phyloP scores from a whole-genome alignment of 1,140 invertebrate genomes.

The Drosophila miranda region DNA sequence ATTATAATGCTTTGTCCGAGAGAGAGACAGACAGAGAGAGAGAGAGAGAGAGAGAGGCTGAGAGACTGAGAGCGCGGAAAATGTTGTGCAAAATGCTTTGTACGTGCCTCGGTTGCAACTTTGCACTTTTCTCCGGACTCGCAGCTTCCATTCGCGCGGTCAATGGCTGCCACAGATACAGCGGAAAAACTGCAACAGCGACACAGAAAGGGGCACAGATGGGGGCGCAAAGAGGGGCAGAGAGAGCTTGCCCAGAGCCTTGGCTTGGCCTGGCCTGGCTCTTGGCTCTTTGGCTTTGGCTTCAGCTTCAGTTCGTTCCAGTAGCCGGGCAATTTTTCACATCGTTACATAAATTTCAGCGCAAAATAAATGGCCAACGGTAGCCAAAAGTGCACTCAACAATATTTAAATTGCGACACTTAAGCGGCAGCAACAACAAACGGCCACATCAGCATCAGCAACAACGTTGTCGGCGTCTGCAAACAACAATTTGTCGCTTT shows the following conservation, averaged over 20 bases:
- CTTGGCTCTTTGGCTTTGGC: neutral
- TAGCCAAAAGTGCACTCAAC: constrained; percentile 78
- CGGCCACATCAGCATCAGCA: constrained; percentile 20
- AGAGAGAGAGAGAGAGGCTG: constrained; percentile 39
- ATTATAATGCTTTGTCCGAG: constrained; percentile 48
- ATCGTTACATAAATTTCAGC: constrained; percentile 79
- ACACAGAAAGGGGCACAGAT: constrained; percentile 7
- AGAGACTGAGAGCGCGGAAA: constrained; percentile 60
- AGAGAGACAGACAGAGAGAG: constrained; percentile 21
- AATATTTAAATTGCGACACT: constrained; percentile 80
- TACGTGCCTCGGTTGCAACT: constrained; percentile 60
- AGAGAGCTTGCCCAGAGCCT: constrained; percentile 11
- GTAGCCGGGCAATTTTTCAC: constrained; percentile 74
- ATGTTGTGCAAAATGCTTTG: constrained; percentile 76
- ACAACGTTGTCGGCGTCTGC: constrained; percentile 66
- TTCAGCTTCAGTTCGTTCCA: constrained; percentile 43
- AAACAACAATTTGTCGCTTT: constrained; percentile 78
- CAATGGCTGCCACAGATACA: constrained; percentile 48
- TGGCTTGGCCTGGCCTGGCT: constrained; percentile 15
- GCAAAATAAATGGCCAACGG: constrained; percentile 76
- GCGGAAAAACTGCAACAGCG: constrained; percentile 6
- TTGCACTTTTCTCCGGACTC: constrained; percentile 41
- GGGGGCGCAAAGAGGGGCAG: neutral
- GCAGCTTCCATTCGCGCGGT: constrained; percentile 33
- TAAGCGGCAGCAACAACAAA: constrained; percentile 49